Conservation (phyloP, 2,113 vertebrate genomes). For the Rhineura floridana region DNA sequence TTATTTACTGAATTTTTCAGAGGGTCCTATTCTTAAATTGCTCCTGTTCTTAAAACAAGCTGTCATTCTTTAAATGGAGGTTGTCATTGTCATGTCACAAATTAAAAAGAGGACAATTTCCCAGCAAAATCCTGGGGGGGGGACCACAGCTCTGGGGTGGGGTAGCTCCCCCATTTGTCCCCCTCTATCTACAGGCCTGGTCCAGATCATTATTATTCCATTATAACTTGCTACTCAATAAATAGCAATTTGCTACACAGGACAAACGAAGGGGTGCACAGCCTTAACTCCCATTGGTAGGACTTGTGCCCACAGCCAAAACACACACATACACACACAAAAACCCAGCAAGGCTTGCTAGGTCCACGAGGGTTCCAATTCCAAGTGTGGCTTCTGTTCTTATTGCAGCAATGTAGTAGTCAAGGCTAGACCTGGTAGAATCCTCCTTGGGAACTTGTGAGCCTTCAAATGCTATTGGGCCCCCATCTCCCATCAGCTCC, state of each 20-base stretch:
- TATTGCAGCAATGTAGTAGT: neutral
- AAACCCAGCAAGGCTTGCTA: neutral
- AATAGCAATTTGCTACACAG: neutral
- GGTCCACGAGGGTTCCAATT: too few relatives aligned
- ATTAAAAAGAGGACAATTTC: too few relatives aligned
- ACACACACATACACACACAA: too few relatives aligned
- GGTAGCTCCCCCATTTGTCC: too few relatives aligned
- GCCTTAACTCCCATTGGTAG: neutral
- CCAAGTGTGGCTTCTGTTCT: neutral
- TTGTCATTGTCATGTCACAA: too few relatives aligned
- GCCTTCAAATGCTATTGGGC: neutral
- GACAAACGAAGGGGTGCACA: neutral
- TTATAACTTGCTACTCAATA: neutral
- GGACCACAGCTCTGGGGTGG: too few relatives aligned
- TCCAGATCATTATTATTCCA: neutral
- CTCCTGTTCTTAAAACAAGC: too few relatives aligned
- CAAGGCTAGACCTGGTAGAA: neutral
- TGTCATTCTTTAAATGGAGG: too few relatives aligned
- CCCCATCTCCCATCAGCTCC: neutral
- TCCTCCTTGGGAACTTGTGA: neutral
- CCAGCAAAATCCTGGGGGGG: too few relatives aligned
- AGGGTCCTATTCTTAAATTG: too few relatives aligned
- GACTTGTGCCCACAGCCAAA: neutral
- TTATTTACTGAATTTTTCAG: too few relatives aligned
- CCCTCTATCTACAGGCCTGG: too few relatives aligned